Evolutionary conservation across 2,888 invertebrate species (phyloP).

Genomic region (Aspidapion aeneum): DNA sequence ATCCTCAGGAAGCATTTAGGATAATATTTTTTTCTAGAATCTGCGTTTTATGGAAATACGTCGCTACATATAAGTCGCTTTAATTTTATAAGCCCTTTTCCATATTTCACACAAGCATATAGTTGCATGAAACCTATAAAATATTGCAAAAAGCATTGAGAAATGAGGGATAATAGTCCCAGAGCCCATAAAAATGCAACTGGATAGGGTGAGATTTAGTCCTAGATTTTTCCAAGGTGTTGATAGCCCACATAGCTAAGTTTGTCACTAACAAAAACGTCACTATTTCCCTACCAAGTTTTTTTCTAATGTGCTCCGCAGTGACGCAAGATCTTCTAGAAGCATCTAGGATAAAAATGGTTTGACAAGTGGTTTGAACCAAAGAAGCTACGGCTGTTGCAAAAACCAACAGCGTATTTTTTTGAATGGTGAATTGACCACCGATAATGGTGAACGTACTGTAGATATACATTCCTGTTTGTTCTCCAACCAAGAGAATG

Average conservation of each 20-base stretch:
- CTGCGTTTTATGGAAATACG: too few relatives aligned
- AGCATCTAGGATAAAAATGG: constrained; percentile 71
- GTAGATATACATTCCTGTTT: constrained; percentile 85
- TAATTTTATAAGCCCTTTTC: constrained; percentile 84
- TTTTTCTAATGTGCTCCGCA: constrained; percentile 64
- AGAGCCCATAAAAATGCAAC: constrained; percentile 76
- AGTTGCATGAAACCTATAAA: constrained; percentile 88
- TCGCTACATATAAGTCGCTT: constrained; percentile 44
- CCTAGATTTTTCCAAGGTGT: constrained; percentile 78
- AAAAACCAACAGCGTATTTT: constrained; percentile 52
- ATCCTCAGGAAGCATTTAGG: constrained; percentile 68
- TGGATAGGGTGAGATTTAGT: constrained; percentile 82
- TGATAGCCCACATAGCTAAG: constrained; percentile 84
- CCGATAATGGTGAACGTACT: constrained; percentile 85
- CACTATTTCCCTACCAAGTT: constrained; percentile 81
- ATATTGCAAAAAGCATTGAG: constrained; percentile 84
- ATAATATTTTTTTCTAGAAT: too few relatives aligned
- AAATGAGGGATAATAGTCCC: constrained; percentile 90
- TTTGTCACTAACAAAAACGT: constrained; percentile 79
- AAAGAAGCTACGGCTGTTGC: constrained; percentile 71
- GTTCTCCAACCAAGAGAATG: constrained; percentile 79
- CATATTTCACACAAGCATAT: constrained; percentile 91
- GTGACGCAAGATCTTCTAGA: constrained; percentile 73
- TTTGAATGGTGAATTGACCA: constrained; percentile 57
- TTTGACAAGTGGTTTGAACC: constrained; percentile 76